phyloP scores from a whole-genome alignment of 2,797 vertebrate genomes.

The Margarornis squamiger region DNA sequence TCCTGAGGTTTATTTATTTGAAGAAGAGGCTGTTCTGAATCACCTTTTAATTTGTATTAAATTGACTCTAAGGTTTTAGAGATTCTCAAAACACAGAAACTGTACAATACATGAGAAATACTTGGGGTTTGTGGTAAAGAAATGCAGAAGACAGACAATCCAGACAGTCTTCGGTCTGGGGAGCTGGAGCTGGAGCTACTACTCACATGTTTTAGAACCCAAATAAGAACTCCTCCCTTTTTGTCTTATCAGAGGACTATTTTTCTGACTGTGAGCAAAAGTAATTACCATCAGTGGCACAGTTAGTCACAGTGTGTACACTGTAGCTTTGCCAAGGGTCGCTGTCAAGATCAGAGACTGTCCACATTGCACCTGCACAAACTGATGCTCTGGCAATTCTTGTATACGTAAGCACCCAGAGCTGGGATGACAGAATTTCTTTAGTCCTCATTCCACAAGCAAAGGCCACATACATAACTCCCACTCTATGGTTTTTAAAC shows the following conservation, averaged over 20 bases:
- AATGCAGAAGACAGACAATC: neutral
- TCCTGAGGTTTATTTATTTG: neutral
- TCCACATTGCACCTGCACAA: neutral
- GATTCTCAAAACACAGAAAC: neutral
- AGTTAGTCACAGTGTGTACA: neutral
- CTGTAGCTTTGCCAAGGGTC: neutral
- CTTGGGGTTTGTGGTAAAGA: neutral
- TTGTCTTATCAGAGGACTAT: neutral
- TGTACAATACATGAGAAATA: neutral
- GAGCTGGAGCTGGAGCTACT: neutral
- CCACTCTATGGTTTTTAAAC: neutral
- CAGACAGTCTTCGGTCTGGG: neutral
- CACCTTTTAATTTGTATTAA: neutral
- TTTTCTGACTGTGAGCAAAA: neutral
- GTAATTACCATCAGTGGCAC: neutral
- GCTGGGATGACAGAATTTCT: neutral
- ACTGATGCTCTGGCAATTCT: neutral
- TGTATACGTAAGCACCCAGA: neutral
- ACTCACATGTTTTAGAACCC: neutral
- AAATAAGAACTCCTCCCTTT: neutral
- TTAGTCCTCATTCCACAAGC: neutral
- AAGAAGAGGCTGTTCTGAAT: neutral
- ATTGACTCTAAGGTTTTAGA: neutral
- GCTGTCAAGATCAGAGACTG: neutral
- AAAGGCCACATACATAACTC: neutral